Conservation (phyloP, 2,797 vertebrate species). For the Poeciliopsis gracilis region DNA sequence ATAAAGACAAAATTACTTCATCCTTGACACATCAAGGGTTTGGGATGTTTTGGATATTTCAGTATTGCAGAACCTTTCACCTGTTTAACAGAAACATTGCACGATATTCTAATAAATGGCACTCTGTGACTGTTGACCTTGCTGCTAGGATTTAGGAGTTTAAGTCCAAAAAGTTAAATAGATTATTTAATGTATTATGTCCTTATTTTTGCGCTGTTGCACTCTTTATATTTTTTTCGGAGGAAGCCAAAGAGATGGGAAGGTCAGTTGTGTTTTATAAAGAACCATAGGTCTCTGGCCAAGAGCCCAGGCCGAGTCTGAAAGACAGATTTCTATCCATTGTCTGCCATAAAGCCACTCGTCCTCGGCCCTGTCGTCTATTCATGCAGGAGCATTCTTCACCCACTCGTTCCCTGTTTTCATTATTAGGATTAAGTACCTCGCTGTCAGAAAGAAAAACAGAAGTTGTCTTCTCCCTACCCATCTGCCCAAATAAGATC, state of each 20-base stretch:
- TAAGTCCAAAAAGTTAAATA: background rate
- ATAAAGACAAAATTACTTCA: background rate
- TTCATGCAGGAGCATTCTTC: constrained; percentile 58
- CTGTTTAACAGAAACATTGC: background rate
- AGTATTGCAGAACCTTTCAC: background rate
- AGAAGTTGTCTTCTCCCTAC: constrained; percentile 22
- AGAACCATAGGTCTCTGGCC: constrained; percentile 53
- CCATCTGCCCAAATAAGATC: constrained; percentile 23
- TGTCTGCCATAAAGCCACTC: constrained; percentile 63
- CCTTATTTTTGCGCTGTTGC: constrained; percentile 3
- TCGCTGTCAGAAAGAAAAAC: constrained; percentile 38
- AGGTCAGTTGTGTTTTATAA: constrained; percentile 65
- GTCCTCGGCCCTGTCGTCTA: constrained; percentile 54
- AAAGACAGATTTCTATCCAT: constrained; percentile 62
- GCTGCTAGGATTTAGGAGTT: background rate
- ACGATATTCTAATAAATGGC: background rate
- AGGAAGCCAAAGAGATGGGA: constrained; percentile 55
- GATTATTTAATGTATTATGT: background rate
- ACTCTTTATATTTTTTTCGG: constrained; percentile 12
- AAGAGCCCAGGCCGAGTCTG: constrained; percentile 53
- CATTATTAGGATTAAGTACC: constrained; percentile 49
- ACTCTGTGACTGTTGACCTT: background rate
- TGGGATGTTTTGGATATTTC: background rate
- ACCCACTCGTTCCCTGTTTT: constrained; percentile 50
- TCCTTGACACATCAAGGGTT: background rate